phyloP scores from a whole-genome alignment of 2,888 invertebrate species.

The Melieria omissa region DNA sequence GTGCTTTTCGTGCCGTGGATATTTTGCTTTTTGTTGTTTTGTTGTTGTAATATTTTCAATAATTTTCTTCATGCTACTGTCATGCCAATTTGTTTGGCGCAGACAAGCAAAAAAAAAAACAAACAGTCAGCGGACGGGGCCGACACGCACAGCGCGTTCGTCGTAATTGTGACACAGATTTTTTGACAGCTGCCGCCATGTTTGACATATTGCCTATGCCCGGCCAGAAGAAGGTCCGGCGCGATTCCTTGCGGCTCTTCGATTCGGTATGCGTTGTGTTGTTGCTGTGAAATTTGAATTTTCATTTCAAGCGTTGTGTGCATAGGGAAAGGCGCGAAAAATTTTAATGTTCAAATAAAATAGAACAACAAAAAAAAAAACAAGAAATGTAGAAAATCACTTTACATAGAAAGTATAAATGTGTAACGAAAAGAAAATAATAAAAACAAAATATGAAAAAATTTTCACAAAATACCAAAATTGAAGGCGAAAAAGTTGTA shows the following conservation, averaged over 20 bases:
- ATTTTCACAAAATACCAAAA: too few relatives aligned
- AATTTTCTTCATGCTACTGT: background rate
- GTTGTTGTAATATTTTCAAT: background rate
- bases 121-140: background rate
- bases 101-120: background rate
- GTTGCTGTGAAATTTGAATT: constrained; percentile 27
- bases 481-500: too few relatives aligned
- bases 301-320: constrained; percentile 15
- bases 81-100: background rate
- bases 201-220: constrained; percentile 33
- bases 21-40: background rate
- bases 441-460: background rate
- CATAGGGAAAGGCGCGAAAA: constrained; percentile 8
- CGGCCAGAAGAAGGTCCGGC: background rate
- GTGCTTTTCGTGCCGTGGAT: background rate
- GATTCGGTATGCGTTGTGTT: background rate
- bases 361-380: constrained; percentile 5
- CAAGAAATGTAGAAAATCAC: constrained; percentile 9
- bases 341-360: background rate
- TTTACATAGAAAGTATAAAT: constrained; percentile 6
- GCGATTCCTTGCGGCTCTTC: background rate
- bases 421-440: background rate
- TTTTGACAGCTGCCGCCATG: constrained; percentile 31
- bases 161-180: constrained; percentile 21
- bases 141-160: too few relatives aligned